Evolutionary conservation across 2,113 vertebrate species (phyloP), one percentile per base, ranked within the genome.

Genomic region (Pseudopodoces humilis): DNA sequence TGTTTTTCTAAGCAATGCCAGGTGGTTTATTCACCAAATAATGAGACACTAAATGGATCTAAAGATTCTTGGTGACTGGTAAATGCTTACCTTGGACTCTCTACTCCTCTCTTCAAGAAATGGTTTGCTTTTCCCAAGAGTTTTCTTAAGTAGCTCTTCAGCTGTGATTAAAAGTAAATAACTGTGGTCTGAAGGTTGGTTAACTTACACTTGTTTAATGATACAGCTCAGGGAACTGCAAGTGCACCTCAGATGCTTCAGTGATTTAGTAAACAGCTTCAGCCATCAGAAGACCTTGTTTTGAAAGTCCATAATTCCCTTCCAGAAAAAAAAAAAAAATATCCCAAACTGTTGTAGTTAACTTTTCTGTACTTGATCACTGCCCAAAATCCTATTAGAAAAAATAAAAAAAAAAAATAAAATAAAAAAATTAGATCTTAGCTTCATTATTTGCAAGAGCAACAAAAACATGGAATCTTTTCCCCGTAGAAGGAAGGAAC

Each of bases 1-100:
- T 46, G 67, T 86, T 76, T 89, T 86, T 84, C 86, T 92, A 85
- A 67, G 77, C 28, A 92, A 83, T 74, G 80, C 86, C 86, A 81
- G 91, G 60, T 86, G 75, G 41, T 67, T 84, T 90, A 70, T 84
- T 83, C 90, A 65, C 84, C 91, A 89, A 92, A 96, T 97, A 95
- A 94, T 71, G 76, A 96, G 88, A 95, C 64, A 78, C 59, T 95
- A 94, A 96, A 92, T 88, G 68, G 68, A 90, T 92, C 90, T 94
- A 86, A 95, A 95, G 79, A 75, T 77, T 78, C 89, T 59, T 68
- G 53, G 75, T 27, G 75, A 76, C 31, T 53, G 59, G 67, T 80
- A 71, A 94, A 88, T 59, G 50, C 94, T 86, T 68, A 83, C 93
- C 93, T 96, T 93, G 71, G 91, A 95, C 43, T 37, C 27, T n/a